phyloP scores from a whole-genome alignment of 2,113 vertebrate species.

The Brachirus orientalis region DNA sequence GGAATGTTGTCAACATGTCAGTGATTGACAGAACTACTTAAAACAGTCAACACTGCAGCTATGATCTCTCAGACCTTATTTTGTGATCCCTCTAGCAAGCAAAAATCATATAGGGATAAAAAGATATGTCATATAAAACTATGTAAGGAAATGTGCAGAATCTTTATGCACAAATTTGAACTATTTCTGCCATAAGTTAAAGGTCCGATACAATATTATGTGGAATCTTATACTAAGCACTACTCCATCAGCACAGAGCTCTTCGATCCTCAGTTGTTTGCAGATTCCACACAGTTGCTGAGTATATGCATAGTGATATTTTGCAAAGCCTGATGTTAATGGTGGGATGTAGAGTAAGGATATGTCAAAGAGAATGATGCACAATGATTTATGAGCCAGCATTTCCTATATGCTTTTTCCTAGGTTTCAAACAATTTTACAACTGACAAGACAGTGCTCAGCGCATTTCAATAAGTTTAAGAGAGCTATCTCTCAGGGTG shows the following conservation, averaged over 20 bases:
- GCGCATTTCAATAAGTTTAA: constrained; percentile 80
- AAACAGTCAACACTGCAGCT: constrained; percentile 63
- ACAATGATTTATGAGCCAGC: constrained; percentile 76
- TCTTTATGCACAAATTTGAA: constrained; percentile 32
- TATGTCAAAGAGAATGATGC: constrained; percentile 71
- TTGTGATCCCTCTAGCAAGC: constrained; percentile 57
- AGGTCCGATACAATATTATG: constrained; percentile 16
- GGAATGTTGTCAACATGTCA: constrained; percentile 68
- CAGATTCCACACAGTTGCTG: constrained; percentile 54
- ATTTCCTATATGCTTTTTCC: constrained; percentile 74
- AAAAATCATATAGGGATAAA: constrained; percentile 49
- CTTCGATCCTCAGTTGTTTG: constrained; percentile 65
- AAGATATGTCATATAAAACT: constrained; percentile 36
- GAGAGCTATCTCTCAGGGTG: constrained; percentile 74
- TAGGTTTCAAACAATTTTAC: constrained; percentile 79
- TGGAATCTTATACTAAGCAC: constrained; percentile 50
- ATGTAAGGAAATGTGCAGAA: constrained; percentile 28
- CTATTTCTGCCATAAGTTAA: too few relatives aligned
- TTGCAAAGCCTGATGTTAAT: constrained; percentile 71
- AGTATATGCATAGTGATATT: constrained; percentile 59
- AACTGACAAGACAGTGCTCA: constrained; percentile 77
- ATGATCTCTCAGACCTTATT: constrained; percentile 68
- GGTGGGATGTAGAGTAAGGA: constrained; percentile 69
- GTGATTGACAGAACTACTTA: constrained; percentile 80
- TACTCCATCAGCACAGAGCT: constrained; percentile 44